Evolutionary conservation across 2,888 invertebrate genomes (phyloP).

Genomic region (Scaptomyza reducta): DNA sequence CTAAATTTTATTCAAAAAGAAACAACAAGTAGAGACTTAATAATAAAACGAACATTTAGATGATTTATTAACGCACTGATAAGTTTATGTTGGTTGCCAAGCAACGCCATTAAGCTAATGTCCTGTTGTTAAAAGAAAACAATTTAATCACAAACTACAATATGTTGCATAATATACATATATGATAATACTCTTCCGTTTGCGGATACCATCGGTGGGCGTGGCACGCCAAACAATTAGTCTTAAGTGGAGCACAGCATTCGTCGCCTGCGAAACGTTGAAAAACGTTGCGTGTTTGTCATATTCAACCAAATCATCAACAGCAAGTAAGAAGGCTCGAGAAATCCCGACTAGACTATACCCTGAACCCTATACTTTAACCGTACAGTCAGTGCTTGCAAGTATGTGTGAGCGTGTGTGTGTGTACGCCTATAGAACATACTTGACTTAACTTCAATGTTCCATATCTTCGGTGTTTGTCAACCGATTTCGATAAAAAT

Average conservation of each 20-base stretch:
- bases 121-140: conserved; percentile 10
- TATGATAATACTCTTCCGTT: not conserved
- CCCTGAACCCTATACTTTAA: no score
- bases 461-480: no score
- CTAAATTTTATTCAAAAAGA: conserved; percentile 7
- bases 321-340: no score
- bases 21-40: conserved; percentile 7
- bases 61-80: conserved; percentile 66
- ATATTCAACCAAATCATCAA: no score
- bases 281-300: no score
- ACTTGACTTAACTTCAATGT: no score
- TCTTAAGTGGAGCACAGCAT: conserved; percentile 51
- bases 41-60: conserved; percentile 28
- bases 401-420: no score
- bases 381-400: no score
- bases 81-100: conserved; percentile 40
- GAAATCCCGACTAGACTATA: no score
- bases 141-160: not conserved
- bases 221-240: conserved; percentile 59
- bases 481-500: no score
- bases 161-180: no score
- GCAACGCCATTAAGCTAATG: conserved; percentile 21
- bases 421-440: no score
- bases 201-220: conserved; percentile 18
- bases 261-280: not conserved